Evolutionary conservation across 2,888 invertebrate genomes (phyloP), one percentile per base, ranked within the genome.

Genomic region (Dione juno): DNA sequence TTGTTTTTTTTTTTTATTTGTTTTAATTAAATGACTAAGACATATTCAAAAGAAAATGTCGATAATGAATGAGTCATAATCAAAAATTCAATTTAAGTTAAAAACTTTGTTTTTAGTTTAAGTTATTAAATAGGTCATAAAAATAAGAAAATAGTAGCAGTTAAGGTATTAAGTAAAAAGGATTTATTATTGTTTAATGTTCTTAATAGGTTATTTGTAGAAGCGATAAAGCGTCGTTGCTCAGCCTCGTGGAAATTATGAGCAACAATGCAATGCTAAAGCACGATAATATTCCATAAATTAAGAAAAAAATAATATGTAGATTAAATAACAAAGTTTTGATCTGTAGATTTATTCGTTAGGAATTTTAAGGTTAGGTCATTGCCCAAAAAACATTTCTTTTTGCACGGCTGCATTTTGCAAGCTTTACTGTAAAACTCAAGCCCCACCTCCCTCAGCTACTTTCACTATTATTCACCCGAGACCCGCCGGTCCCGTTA

Each of bases 391-490:
- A n/a, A 45, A 10, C 3, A 35, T 54, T 54, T 53, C 28, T 54
- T 35, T 48, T 48, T 16, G 52, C 3, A 54, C 14, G 14, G 28
- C 3, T 54, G 53, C 53, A 54, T 35, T 54, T 54, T 14, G 7
- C 53, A 7, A 21, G 40, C 37, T 1, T 67, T 68, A 66, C 54
- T 35, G 54, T 54, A 35, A 54, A 54, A 37, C 19, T 48, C 53
- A 68, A 57, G 69, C 66, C 72, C 43, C 57, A 43, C 37, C 21
- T 40, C 40, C 41, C 50, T 19, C 66, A 70, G 45, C 41, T 65
- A 73, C 73, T 75, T 74, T 77, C 76, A 77, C 77, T 75, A 74
- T 73, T 59, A 70, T 48, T 40, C 57, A 74, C 50, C 52, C 14
- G 45, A 57, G 57, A 57, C 10, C 37, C 58, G 53, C 16, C 41